These are phyloP conservation scores for Petrosia ficiformis DNA, from an alignment of 37 sponge, comb jelly and placozoan species.

Conservation along the genomic window DNA sequence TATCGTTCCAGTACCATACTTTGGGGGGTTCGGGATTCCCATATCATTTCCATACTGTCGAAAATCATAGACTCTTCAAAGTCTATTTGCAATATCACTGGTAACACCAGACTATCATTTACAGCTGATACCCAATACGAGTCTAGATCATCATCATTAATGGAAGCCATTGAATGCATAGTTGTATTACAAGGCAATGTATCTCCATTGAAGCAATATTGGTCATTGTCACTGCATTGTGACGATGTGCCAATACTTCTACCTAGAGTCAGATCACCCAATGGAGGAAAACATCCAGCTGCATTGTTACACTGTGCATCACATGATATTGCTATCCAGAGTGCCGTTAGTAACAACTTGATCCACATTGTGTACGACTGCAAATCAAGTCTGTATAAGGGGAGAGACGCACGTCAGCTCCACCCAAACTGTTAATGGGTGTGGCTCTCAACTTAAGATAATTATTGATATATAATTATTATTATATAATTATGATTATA, in stretches of 20 bases:
- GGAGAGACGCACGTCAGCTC: too few relatives aligned
- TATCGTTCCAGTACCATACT: slow-evolving; percentile 67
- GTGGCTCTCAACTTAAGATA: too few relatives aligned
- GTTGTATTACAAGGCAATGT: not conserved
- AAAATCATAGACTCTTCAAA: slow-evolving; percentile 56
- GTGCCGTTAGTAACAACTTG: too few relatives aligned
- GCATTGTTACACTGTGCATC: slow-evolving; percentile 17
- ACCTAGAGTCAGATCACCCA: slow-evolving; percentile 46
- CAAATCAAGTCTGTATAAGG: too few relatives aligned
- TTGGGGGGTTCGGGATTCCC: slow-evolving; percentile 36
- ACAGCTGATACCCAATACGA: slow-evolving; percentile 49
- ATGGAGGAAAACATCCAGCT: slow-evolving; percentile 47
- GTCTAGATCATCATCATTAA: slow-evolving; percentile 43
- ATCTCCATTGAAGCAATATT: not conserved
- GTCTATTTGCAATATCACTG: slow-evolving; percentile 36
- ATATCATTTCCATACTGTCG: slow-evolving; percentile 31
- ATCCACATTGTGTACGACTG: too few relatives aligned
- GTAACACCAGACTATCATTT: not conserved
- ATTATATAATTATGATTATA: too few relatives aligned
- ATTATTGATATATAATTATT: too few relatives aligned
- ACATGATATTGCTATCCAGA: too few relatives aligned
- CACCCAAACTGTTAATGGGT: too few relatives aligned
- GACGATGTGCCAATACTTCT: slow-evolving; percentile 21
- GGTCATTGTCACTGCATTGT: slow-evolving; percentile 9
- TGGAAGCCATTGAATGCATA: not conserved